A percentile compares a stretch with the other conserved stretches of the same genome.
phyloP scores from a whole-genome alignment of 2,888 invertebrate species.

The Augiades crinisus region DNA sequence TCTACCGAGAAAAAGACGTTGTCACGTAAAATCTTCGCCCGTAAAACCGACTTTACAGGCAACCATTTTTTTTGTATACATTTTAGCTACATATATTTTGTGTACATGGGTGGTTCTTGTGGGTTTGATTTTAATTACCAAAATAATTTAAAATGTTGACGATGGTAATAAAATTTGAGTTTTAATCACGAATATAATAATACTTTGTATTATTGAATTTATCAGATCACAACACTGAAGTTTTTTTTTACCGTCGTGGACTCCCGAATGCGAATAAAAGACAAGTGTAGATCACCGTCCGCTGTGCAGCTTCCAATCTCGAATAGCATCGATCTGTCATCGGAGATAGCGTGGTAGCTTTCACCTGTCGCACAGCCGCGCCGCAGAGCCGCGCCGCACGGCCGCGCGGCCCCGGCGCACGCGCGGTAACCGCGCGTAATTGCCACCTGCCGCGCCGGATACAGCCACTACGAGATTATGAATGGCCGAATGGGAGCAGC shows the following conservation, averaged over 20 bases:
- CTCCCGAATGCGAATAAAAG: background rate
- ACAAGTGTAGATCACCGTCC: background rate
- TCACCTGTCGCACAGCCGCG: conserved; percentile 35
- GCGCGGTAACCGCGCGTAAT: conserved; percentile 18
- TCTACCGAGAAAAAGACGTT: too few relatives aligned
- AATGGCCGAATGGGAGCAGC: background rate
- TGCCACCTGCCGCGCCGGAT: background rate
- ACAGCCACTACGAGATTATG: background rate
- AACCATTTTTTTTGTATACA: too few relatives aligned
- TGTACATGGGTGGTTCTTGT: too few relatives aligned
- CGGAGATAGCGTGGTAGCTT: conserved; percentile 30
- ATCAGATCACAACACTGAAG: too few relatives aligned
- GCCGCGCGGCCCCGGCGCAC: background rate
- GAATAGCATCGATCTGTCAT: conserved; percentile 8
- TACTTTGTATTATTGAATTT: too few relatives aligned
- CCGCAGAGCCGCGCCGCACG: background rate
- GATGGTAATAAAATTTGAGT: too few relatives aligned
- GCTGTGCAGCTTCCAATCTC: background rate
- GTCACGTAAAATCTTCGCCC: too few relatives aligned
- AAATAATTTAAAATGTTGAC: too few relatives aligned
- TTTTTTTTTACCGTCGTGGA: background rate
- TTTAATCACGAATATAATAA: too few relatives aligned
- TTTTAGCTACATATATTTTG: too few relatives aligned
- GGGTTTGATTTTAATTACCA: too few relatives aligned
- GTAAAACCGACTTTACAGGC: too few relatives aligned